Base-by-base conservation (phyloP, 2,797 vertebrate species). In the Peromyscus attwateri region DNA sequence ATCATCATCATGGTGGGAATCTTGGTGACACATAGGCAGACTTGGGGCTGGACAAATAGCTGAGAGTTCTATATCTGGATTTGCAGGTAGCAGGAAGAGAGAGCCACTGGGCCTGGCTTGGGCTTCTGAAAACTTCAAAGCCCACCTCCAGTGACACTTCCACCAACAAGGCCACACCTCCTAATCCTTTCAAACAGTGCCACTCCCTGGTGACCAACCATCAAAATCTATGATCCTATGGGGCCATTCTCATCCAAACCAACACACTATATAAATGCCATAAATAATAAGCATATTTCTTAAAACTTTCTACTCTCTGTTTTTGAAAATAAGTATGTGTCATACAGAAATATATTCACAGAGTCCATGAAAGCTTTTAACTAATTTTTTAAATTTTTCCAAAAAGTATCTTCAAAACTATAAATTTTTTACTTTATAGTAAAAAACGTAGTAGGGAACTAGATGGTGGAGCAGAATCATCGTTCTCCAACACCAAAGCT, bases 301-400 rank as follows among this genome's bases (percentile, higher is more conserved):
- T 34, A 91, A 92, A 95, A n/a, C 31, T 37, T 23, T 9, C 3
- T 91, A 29, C 84, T 94, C 88, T 64, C 62, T 75, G 49, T 87
- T 95, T 75, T 83, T 89, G 29, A 93, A 84, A 84, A 60, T 80
- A 84, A 57, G 3, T 62, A 57, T 55, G 16, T 79, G 68, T 89
- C 5, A 60, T 29, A 73, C 11, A 92, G 77, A 91, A 80, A 66
- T 40, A 71, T 3, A 17, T 87, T 97, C 91, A 31, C 17, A 46
- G 43, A 79, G 6, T 76, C 40, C 55, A 96, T 83, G 31, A 81
- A 95, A 87, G 49, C 83, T 96, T 95, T 83, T 71, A 79, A 66
- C 70, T 52, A 70, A 79, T 89, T 70, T 64, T 97, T 88, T 90
- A 55, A 94, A 95, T 95, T 93, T 92, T 96, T 83, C 34, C 23